Evolutionary conservation across 2,888 invertebrate species (phyloP).

Genomic region (Lycaena phlaeas): DNA sequence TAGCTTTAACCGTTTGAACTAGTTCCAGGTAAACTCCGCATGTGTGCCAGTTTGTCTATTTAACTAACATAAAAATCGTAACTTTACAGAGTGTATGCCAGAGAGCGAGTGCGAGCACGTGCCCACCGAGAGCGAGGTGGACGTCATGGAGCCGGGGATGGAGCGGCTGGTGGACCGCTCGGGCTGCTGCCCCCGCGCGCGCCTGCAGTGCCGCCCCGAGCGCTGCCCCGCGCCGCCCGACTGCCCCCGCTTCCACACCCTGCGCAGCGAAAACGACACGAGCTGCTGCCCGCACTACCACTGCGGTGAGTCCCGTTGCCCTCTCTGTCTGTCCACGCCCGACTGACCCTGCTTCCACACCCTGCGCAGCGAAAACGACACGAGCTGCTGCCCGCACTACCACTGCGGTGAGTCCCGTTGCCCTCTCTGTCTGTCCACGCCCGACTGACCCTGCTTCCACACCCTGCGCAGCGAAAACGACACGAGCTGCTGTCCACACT

Average conservation of each 20-base stretch:
- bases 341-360: too few relatives aligned
- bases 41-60: too few relatives aligned
- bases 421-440: too few relatives aligned
- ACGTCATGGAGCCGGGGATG: conserved; percentile 75
- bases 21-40: too few relatives aligned
- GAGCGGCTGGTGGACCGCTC: conserved; percentile 46
- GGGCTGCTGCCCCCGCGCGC: conserved; percentile 81
- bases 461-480: conserved; percentile 23
- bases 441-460: too few relatives aligned
- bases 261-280: conserved; percentile 33
- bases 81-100: conserved; percentile 79
- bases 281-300: conserved; percentile 78
- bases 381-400: conserved; percentile 77
- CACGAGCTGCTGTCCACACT: conserved; percentile 76
- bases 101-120: conserved; percentile 77
- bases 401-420: conserved; percentile 70
- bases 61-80: too few relatives aligned
- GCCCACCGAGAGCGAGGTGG: conserved; percentile 45
- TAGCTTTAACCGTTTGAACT: too few relatives aligned
- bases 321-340: too few relatives aligned
- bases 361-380: conserved; percentile 24
- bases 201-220: conserved; percentile 74
- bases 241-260: conserved; percentile 74
- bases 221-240: conserved; percentile 74
- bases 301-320: conserved; percentile 68